These are phyloP conservation scores for Bufo bufo DNA, from an alignment of 2,113 vertebrate species.

Conservation along the genomic window DNA sequence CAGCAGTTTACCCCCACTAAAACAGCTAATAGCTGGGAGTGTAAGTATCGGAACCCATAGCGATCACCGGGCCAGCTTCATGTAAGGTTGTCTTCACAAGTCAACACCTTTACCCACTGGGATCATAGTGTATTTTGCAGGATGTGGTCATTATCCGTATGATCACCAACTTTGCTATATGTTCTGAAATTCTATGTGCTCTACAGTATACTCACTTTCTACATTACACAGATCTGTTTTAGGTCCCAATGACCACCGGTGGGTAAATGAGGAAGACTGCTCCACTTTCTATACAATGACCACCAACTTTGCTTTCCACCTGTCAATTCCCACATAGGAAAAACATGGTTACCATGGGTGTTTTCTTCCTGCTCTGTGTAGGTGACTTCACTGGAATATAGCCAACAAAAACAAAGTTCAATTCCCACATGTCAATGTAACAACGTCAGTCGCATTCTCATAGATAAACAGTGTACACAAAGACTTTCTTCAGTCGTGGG, in stretches of 20 bases:
- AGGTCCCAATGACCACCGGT: background rate
- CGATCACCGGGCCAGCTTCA: no score
- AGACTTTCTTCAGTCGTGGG: slow-evolving; percentile 14
- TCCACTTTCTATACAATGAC: background rate
- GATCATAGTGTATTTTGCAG: no score
- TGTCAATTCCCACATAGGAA: background rate
- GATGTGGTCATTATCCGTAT: background rate
- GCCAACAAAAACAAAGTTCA: background rate
- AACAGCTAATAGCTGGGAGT: no score
- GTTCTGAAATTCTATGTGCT: background rate
- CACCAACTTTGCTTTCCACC: background rate
- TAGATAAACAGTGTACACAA: slow-evolving; percentile 20
- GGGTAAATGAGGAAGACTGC: background rate
- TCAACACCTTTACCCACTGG: no score
- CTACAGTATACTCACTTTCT: background rate
- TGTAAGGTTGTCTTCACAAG: no score
- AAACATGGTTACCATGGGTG: background rate
- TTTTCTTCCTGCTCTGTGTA: background rate
- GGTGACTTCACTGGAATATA: background rate
- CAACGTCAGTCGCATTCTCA: background rate
- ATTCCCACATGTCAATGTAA: slow-evolving; percentile 19
- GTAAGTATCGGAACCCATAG: no score
- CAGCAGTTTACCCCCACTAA: no score
- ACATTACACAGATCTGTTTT: background rate
- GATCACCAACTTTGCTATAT: background rate